Conservation (phyloP, 2,888 invertebrate species). For the Bursaphelenchus okinawaensis region DNA sequence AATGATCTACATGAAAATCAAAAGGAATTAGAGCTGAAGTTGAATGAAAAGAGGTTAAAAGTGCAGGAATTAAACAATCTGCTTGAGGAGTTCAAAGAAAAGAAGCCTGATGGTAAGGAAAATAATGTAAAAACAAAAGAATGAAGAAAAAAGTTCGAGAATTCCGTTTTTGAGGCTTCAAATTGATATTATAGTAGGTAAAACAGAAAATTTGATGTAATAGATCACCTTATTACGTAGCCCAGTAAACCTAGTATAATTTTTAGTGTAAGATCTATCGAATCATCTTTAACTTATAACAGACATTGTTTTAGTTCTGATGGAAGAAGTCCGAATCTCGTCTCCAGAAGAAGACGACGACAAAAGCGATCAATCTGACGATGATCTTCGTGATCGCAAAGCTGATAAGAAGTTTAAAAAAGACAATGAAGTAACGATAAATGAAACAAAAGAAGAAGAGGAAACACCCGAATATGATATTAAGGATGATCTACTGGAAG, state of each 20-base stretch:
- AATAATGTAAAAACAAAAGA: too few relatives aligned
- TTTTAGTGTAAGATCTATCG: too few relatives aligned
- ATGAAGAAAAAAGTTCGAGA: too few relatives aligned
- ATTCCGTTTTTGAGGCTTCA: too few relatives aligned
- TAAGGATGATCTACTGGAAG: too few relatives aligned
- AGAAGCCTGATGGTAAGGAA: not conserved
- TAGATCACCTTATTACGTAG: too few relatives aligned
- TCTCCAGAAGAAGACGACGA: not conserved
- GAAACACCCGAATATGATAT: too few relatives aligned
- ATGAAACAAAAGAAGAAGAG: not conserved
- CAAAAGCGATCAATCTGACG: too few relatives aligned
- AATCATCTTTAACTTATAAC: not conserved
- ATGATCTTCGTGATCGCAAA: too few relatives aligned
- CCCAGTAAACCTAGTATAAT: too few relatives aligned
- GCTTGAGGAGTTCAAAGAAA: not conserved
- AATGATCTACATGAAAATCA: slow-evolving; percentile 41
- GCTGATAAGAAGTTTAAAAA: not conserved
- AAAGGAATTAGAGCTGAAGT: slow-evolving; percentile 37
- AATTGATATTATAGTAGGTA: too few relatives aligned
- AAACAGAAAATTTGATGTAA: too few relatives aligned
- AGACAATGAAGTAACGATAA: not conserved
- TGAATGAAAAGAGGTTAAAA: slow-evolving; percentile 21
- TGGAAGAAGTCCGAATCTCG: not conserved
- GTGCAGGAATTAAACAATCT: not conserved
- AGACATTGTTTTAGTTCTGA: not conserved